A percentile compares a stretch with the other conserved stretches of the same genome.
These are phyloP conservation scores for Semicossyphus pulcher DNA, from an alignment of 2,113 vertebrate species.

Conservation along the genomic window DNA sequence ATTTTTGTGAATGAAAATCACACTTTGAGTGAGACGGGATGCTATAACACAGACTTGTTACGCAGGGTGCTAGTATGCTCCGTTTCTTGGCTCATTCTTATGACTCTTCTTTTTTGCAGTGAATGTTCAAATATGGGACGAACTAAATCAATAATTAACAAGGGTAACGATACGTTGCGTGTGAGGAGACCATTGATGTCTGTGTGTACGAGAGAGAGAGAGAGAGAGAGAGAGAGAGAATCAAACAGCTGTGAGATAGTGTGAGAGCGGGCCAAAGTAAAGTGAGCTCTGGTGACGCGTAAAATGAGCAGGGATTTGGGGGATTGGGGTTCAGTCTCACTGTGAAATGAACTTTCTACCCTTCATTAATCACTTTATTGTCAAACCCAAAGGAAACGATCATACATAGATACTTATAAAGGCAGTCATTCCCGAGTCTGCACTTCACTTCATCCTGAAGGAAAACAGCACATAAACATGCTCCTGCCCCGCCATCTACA, in stretches of 20 bases:
- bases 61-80: background rate
- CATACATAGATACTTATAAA: conserved; percentile 31
- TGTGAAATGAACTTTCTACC: conserved; percentile 76
- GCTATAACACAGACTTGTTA: conserved; percentile 8
- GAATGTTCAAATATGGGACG: no score
- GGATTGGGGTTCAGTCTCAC: conserved; percentile 65
- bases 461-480: background rate
- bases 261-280: conserved; percentile 46
- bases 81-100: background rate
- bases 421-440: background rate
- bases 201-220: background rate
- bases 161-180: no score
- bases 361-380: conserved; percentile 77
- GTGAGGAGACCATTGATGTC: conserved; percentile 1
- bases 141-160: background rate
- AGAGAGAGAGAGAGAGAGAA: background rate
- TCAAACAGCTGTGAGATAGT: conserved; percentile 61
- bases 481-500: background rate
- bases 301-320: conserved; percentile 81
- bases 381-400: conserved; percentile 45
- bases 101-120: background rate
- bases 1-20: conserved; percentile 58
- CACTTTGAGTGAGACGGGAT: conserved; percentile 28
- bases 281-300: conserved; percentile 63
- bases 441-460: background rate